Percentiles rank a stretch among this genome's conserved stretches.
Conservation (phyloP, 1,140 invertebrate species). For the Pogonomyrmex californicus region DNA sequence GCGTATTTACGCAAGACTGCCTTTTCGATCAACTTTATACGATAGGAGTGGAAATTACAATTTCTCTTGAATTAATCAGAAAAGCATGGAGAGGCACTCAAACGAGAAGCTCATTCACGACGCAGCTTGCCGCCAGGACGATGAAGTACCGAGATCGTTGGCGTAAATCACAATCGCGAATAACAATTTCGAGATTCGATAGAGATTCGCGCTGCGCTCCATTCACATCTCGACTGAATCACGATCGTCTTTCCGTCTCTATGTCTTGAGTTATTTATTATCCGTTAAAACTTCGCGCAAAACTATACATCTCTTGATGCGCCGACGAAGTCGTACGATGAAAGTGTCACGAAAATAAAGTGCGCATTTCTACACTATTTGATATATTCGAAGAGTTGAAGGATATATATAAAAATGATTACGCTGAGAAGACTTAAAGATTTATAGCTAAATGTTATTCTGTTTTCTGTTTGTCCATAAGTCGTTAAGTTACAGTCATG, state of each 20-base stretch:
- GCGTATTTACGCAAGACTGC: slow-evolving; percentile 50
- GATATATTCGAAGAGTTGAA: slow-evolving; percentile 20
- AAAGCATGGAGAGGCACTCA: slow-evolving; percentile 14
- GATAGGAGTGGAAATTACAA: slow-evolving; percentile 42
- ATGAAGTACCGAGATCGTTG: slow-evolving; percentile 15
- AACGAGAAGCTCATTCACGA: slow-evolving; percentile 27
- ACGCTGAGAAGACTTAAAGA: slow-evolving; percentile 7
- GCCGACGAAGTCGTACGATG: slow-evolving; percentile 5
- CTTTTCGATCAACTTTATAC: slow-evolving; percentile 55
- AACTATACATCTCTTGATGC: slow-evolving; percentile 41
- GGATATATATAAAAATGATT: slow-evolving; percentile 50
- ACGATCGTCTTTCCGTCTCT: slow-evolving; percentile 43
- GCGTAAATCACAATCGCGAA: slow-evolving; percentile 52
- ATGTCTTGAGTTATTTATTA: slow-evolving; percentile 53
- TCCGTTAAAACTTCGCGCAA: slow-evolving; percentile 58
- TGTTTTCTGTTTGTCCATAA: not conserved
- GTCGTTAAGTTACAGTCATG: no score
- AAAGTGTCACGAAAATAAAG: slow-evolving; percentile 52
- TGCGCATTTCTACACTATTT: slow-evolving; percentile 15
- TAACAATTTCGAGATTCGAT: slow-evolving; percentile 60
- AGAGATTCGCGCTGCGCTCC: slow-evolving; percentile 3
- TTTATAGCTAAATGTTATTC: slow-evolving; percentile 21
- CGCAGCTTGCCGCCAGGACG: not conserved
- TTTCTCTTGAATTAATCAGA: slow-evolving; percentile 51
- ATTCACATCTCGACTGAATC: slow-evolving; percentile 56